These are phyloP conservation scores for Phycodurus eques DNA, from an alignment of 2,113 vertebrate species.

Conservation along the genomic window DNA sequence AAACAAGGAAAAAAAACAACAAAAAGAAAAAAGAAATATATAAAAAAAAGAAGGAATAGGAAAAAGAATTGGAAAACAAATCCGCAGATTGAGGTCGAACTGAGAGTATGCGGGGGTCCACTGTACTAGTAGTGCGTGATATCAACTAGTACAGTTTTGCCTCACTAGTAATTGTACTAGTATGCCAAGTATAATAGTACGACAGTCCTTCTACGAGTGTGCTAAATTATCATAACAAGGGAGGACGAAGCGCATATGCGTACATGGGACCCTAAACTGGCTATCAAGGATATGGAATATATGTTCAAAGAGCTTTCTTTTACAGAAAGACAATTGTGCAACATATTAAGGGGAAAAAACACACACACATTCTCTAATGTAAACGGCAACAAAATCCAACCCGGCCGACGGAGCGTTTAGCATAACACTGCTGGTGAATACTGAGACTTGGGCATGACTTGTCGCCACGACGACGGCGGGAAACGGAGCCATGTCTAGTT, in stretches of 20 bases:
- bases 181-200: too few relatives aligned
- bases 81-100: too few relatives aligned
- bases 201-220: too few relatives aligned
- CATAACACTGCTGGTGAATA: slow-evolving; percentile 67
- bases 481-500: slow-evolving; percentile 73
- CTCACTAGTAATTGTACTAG: too few relatives aligned
- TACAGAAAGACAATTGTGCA: slow-evolving; percentile 43
- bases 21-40: too few relatives aligned
- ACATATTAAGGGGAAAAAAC: slow-evolving; percentile 23
- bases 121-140: too few relatives aligned
- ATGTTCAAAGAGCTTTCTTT: not conserved
- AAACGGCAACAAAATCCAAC: not conserved
- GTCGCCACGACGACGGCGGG: slow-evolving; percentile 21
- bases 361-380: not conserved
- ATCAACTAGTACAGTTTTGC: too few relatives aligned
- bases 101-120: too few relatives aligned
- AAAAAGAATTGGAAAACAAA: too few relatives aligned
- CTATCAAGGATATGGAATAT: not conserved
- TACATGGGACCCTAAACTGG: not conserved
- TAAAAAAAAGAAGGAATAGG: too few relatives aligned
- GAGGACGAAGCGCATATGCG: not conserved
- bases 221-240: not conserved
- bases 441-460: slow-evolving; percentile 12
- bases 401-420: not conserved
- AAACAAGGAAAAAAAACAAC: too few relatives aligned